phyloP scores from a whole-genome alignment of 1,140 invertebrate genomes.

The Oreohelix idahoensis region DNA sequence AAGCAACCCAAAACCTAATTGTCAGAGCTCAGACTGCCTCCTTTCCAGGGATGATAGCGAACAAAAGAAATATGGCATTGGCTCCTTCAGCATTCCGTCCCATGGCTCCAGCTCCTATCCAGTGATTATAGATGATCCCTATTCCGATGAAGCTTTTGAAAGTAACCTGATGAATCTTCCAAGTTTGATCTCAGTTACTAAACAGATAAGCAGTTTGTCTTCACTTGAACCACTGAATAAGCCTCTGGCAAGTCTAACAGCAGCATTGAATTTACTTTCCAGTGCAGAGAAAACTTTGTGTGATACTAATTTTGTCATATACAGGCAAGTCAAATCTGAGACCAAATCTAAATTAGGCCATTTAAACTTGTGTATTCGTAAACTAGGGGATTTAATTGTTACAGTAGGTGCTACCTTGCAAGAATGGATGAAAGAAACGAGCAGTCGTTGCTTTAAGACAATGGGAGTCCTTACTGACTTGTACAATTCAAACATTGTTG shows the following conservation, averaged over 20 bases:
- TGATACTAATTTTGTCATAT: conserved; percentile 10
- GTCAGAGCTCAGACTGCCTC: not conserved
- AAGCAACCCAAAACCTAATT: not conserved
- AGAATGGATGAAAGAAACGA: conserved; percentile 9
- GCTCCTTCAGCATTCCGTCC: not conserved
- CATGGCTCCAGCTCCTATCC: not conserved
- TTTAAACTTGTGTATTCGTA: conserved; percentile 27
- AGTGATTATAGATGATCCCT: not conserved
- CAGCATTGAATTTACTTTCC: conserved; percentile 8
- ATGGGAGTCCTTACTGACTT: conserved; percentile 27
- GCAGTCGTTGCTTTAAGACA: conserved; percentile 26
- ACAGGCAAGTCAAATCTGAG: conserved; percentile 15
- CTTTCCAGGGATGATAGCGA: not conserved
- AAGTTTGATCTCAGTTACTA: not conserved
- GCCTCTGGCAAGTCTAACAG: not conserved
- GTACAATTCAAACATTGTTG: conserved; percentile 30
- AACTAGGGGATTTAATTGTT: conserved; percentile 14
- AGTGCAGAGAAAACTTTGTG: conserved; percentile 28
- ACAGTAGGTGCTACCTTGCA: conserved; percentile 9
- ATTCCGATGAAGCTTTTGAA: not conserved
- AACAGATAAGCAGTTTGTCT: conserved; percentile 22
- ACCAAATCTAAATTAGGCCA: conserved; percentile 17
- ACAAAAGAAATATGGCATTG: not conserved
- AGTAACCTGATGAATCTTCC: conserved; percentile 5
- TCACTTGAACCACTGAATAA: conserved; percentile 25